Conservation (phyloP, 2,888 invertebrate species). For the Agonopterix subpropinquella region DNA sequence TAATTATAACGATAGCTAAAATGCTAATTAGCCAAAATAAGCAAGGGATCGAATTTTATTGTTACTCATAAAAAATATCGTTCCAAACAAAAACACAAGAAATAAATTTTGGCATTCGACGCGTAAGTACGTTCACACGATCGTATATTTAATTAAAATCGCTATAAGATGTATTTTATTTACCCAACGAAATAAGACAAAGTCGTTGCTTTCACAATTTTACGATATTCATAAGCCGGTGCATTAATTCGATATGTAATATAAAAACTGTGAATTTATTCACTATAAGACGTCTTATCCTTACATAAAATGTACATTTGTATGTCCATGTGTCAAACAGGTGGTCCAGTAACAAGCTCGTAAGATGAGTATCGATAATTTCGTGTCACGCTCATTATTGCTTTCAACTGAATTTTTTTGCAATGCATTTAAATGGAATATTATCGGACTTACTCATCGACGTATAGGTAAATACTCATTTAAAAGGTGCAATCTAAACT, state of each 20-base stretch:
- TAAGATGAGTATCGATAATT: slow-evolving; percentile 41
- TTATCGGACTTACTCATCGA: slow-evolving; percentile 26
- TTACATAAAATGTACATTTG: slow-evolving; percentile 52
- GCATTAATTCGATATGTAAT: slow-evolving; percentile 53
- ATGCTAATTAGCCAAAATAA: slow-evolving; percentile 3
- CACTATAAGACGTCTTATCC: slow-evolving; percentile 33
- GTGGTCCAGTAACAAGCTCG: slow-evolving; percentile 47
- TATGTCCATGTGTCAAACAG: slow-evolving; percentile 56
- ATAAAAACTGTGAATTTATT: slow-evolving; percentile 67
- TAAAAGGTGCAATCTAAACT: not conserved
- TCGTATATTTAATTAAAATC: slow-evolving; percentile 12
- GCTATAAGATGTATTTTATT: slow-evolving; percentile 19
- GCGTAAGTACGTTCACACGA: slow-evolving; percentile 7
- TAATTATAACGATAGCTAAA: slow-evolving; percentile 3
- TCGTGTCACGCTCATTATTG: slow-evolving; percentile 50
- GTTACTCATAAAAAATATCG: slow-evolving; percentile 1
- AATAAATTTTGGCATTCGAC: slow-evolving; percentile 5
- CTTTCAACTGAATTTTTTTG: slow-evolving; percentile 37
- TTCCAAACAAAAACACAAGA: slow-evolving; percentile 3
- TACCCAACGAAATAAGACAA: slow-evolving; percentile 31
- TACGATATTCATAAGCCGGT: slow-evolving; percentile 28
- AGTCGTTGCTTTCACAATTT: slow-evolving; percentile 29
- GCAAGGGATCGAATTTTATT: not conserved
- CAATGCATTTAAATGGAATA: slow-evolving; percentile 56
- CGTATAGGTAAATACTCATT: slow-evolving; percentile 4